Evolutionary conservation across 2,113 vertebrate species (phyloP).

Genomic region (Ammospiza nelsoni): DNA sequence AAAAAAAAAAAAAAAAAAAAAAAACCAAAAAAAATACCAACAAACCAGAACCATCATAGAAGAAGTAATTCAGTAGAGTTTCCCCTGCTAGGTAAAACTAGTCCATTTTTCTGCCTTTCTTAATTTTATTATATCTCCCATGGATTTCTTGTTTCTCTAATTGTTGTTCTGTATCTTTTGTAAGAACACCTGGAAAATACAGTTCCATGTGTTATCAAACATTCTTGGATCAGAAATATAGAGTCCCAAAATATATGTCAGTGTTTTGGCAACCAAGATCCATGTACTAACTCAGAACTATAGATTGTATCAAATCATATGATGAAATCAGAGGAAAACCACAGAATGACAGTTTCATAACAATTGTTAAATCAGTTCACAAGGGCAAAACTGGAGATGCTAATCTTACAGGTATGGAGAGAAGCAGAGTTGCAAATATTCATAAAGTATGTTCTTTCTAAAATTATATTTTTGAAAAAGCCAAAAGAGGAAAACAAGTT

Average conservation of each 20-base stretch:
- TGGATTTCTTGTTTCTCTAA: neutral
- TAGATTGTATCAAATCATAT: neutral
- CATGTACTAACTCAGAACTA: neutral
- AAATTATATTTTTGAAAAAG: neutral
- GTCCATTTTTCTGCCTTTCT: neutral
- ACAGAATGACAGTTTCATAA: neutral
- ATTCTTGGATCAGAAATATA: neutral
- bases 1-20: neutral
- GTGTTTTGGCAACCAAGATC: neutral
- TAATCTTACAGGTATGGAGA: neutral
- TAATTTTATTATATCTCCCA: neutral
- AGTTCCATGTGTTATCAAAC: neutral
- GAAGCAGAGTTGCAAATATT: neutral
- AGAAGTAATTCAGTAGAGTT: neutral
- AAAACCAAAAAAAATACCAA: neutral
- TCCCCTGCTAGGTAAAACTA: neutral
- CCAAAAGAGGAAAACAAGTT: neutral
- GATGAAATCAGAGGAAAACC: neutral
- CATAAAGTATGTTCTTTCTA: neutral
- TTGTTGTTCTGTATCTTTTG: neutral
- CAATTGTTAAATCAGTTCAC: neutral
- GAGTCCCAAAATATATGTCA: neutral
- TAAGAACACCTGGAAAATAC: neutral
- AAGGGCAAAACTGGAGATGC: neutral
- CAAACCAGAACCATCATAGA: rapidly evolving